phyloP scores from a whole-genome alignment of 2,888 invertebrate genomes.

The Lasioglossum oenotherae region DNA sequence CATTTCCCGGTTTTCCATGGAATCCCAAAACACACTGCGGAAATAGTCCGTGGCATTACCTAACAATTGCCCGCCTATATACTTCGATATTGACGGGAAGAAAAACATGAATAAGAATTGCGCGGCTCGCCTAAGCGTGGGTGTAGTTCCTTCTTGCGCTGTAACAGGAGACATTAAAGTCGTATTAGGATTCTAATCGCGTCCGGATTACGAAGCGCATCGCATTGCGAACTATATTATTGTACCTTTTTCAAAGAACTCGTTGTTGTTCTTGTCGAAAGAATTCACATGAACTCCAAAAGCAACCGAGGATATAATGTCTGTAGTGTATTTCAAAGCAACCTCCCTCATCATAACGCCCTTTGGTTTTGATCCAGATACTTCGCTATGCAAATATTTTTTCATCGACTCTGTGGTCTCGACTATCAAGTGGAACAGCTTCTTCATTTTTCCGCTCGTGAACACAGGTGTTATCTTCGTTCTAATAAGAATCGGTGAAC shows the following conservation, averaged over 20 bases:
- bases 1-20: slow-evolving; percentile 73
- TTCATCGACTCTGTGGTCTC: slow-evolving; percentile 78
- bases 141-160: slow-evolving; percentile 27
- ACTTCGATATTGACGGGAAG: slow-evolving; percentile 67
- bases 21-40: slow-evolving; percentile 76
- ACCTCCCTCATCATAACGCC: slow-evolving; percentile 59
- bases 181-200: not conserved
- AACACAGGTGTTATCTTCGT: slow-evolving; percentile 86
- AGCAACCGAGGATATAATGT: slow-evolving; percentile 76
- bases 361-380: slow-evolving; percentile 29
- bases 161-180: not conserved
- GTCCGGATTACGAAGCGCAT: too few relatives aligned
- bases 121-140: not conserved
- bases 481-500: slow-evolving; percentile 31
- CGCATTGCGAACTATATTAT: not conserved
- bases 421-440: slow-evolving; percentile 83
- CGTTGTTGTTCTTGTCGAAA: slow-evolving; percentile 63
- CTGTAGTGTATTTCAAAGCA: slow-evolving; percentile 72
- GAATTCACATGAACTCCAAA: slow-evolving; percentile 77
- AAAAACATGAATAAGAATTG: slow-evolving; percentile 71
- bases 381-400: slow-evolving; percentile 58
- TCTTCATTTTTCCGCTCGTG: slow-evolving; percentile 86
- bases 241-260: slow-evolving; percentile 72
- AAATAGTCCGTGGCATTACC: slow-evolving; percentile 70
- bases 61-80: slow-evolving; percentile 54